Conservation (phyloP, 1,140 invertebrate species). For the Bilobella aurantiaca region DNA sequence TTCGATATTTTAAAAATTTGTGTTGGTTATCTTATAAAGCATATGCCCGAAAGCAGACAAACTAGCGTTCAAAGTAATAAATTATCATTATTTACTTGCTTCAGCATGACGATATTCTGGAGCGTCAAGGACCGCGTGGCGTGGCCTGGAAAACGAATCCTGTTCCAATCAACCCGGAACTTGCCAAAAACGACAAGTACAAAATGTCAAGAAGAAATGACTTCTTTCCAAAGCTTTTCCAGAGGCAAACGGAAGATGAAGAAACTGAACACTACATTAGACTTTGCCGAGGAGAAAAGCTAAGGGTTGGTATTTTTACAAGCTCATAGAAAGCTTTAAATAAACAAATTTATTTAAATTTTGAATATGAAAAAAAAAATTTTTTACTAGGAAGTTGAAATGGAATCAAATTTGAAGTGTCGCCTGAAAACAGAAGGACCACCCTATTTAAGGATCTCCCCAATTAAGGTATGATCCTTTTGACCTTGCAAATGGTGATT, state of each 20-base stretch:
- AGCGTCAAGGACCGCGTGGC: constrained; percentile 35
- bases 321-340: background rate
- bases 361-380: constrained; percentile 1
- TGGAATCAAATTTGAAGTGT: constrained; percentile 39
- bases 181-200: constrained; percentile 30
- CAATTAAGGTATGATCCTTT: constrained; percentile 38
- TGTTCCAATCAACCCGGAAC: constrained; percentile 34
- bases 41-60: no score
- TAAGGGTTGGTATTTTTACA: constrained; percentile 28
- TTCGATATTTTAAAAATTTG: no score
- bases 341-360: background rate
- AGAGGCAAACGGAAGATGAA: constrained; percentile 36
- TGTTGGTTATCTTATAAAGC: no score
- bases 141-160: constrained; percentile 37
- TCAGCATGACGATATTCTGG: constrained; percentile 34
- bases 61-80: no score
- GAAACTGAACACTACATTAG: constrained; percentile 42
- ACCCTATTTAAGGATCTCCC: constrained; percentile 43
- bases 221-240: constrained; percentile 36
- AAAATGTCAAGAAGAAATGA: constrained; percentile 18
- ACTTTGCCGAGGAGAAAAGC: constrained; percentile 36
- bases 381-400: constrained; percentile 1
- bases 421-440: constrained; percentile 38
- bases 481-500: background rate
- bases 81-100: background rate